Evolutionary conservation across 2,888 invertebrate species (phyloP).

Genomic region (Agrenia bidenticulata): DNA sequence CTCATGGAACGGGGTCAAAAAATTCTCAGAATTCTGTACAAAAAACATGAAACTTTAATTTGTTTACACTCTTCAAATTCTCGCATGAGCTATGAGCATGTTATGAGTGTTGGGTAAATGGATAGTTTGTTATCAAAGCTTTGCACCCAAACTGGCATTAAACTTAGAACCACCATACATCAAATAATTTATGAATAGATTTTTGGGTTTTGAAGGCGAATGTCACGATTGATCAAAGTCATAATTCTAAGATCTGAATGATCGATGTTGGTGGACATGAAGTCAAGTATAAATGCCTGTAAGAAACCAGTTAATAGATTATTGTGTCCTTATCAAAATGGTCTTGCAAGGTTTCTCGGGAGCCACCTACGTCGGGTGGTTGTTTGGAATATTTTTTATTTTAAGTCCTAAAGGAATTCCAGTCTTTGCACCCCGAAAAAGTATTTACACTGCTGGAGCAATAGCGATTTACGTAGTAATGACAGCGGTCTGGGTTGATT

Average conservation of each 20-base stretch:
- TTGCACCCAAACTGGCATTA: no score
- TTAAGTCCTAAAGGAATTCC: constrained; percentile 33
- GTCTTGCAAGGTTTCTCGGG: constrained; percentile 33
- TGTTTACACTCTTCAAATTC: no score
- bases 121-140: no score
- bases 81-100: no score
- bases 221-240: neutral
- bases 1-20: no score
- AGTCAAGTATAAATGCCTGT: neutral
- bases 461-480: constrained; percentile 9
- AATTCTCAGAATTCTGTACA: no score
- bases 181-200: no score
- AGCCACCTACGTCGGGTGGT: constrained; percentile 32
- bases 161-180: no score
- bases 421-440: constrained; percentile 10
- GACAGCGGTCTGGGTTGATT: constrained; percentile 28
- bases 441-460: constrained; percentile 16
- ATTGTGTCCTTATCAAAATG: constrained; percentile 23
- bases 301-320: neutral
- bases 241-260: neutral
- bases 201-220: no score
- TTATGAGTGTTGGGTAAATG: no score
- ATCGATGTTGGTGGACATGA: neutral
- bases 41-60: no score
- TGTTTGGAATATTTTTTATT: constrained; percentile 30